Conservation (phyloP, 2,113 vertebrate species). For the Myrmophylax atrothorax region DNA sequence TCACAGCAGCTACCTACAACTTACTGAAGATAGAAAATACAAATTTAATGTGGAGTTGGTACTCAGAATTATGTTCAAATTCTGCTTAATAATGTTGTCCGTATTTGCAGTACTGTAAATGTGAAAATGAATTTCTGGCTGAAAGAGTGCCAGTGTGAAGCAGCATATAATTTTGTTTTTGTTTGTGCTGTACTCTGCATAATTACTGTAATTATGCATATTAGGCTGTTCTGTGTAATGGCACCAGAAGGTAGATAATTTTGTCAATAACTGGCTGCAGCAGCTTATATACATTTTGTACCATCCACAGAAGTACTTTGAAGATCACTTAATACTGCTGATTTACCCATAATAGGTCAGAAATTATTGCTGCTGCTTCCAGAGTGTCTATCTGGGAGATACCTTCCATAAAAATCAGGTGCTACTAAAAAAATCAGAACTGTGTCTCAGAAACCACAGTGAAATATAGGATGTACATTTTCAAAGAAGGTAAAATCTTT, state of each 20-base stretch:
- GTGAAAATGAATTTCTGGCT: slow-evolving; percentile 43
- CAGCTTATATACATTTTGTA: slow-evolving; percentile 35
- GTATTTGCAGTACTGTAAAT: slow-evolving; percentile 38
- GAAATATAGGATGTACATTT: not conserved
- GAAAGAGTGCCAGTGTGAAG: slow-evolving; percentile 38
- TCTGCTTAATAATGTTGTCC: slow-evolving; percentile 29
- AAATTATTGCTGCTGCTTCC: slow-evolving; percentile 26
- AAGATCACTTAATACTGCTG: slow-evolving; percentile 39
- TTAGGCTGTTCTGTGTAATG: slow-evolving; percentile 58
- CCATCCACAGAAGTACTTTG: slow-evolving; percentile 37
- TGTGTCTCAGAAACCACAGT: not conserved
- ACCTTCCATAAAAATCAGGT: not conserved
- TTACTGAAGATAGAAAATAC: not conserved
- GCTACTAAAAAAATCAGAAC: not conserved
- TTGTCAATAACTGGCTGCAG: slow-evolving; percentile 41
- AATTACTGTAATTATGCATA: slow-evolving; percentile 68
- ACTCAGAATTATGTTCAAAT: slow-evolving; percentile 16
- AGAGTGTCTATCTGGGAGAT: not conserved
- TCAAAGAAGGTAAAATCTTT: not conserved
- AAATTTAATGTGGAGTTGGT: not conserved
- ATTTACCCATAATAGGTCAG: slow-evolving; percentile 45
- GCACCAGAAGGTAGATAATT: slow-evolving; percentile 63
- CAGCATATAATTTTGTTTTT: slow-evolving; percentile 62
- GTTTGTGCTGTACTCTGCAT: slow-evolving; percentile 46
- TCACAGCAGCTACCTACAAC: not conserved